phyloP scores from a whole-genome alignment of 2,888 invertebrate genomes.

The Pristionchus entomophagus region DNA sequence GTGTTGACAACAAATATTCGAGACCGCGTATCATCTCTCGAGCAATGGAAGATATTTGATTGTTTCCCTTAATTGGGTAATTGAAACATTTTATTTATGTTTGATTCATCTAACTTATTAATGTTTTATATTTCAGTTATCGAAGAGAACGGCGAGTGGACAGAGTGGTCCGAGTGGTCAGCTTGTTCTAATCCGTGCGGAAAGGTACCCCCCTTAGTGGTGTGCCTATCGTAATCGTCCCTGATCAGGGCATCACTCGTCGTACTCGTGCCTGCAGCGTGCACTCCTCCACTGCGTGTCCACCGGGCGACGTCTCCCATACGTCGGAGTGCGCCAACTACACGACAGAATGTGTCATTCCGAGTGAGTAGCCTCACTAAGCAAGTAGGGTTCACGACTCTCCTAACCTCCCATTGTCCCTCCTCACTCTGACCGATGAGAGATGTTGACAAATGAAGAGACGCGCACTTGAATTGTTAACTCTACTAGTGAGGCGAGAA shows the following conservation, averaged over 20 bases:
- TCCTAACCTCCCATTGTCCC: background rate
- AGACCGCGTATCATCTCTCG: no score
- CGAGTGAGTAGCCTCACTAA: conserved; percentile 31
- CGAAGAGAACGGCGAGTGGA: conserved; percentile 19
- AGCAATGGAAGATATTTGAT: no score
- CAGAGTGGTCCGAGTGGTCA: conserved; percentile 5
- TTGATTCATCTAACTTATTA: background rate
- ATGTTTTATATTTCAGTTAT: background rate
- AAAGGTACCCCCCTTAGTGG: background rate
- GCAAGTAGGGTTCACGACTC: background rate
- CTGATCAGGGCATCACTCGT: conserved; percentile 29
- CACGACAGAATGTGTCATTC: conserved; percentile 13
- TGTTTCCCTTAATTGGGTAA: background rate
- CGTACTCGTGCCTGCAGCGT: conserved; percentile 1
- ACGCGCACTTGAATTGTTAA: no score
- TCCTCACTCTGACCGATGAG: background rate
- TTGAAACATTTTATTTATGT: background rate
- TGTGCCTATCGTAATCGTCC: background rate
- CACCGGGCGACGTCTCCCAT: conserved; percentile 23
- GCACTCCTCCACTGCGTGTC: background rate
- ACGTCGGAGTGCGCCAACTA: background rate
- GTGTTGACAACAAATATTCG: no score
- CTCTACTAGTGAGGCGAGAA: background rate
- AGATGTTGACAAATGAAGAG: no score
- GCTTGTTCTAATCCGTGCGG: conserved; percentile 3